Percentiles rank a stretch among this genome's conserved stretches.
phyloP scores from a whole-genome alignment of 2,888 invertebrate genomes.

The Osmoderma eremita region DNA sequence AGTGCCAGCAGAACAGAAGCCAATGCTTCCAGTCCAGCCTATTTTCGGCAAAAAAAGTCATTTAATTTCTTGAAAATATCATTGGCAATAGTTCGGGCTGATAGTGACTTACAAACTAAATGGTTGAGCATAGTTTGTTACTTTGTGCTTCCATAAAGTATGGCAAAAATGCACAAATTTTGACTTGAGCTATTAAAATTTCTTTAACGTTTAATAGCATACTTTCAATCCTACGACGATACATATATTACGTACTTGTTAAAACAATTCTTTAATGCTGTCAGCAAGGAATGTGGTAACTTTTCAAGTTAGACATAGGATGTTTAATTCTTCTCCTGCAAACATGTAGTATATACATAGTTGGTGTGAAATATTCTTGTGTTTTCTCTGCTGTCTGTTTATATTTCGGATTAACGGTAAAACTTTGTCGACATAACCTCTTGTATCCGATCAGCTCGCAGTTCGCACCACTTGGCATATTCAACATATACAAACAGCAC shows the following conservation, averaged over 20 bases:
- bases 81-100: slow-evolving; percentile 43
- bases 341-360: no score
- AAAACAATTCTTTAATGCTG: no score
- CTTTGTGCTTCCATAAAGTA: no score
- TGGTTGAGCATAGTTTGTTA: background rate
- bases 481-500: slow-evolving; percentile 28
- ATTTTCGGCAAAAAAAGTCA: slow-evolving; percentile 45
- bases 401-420: slow-evolving; percentile 20
- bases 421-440: slow-evolving; percentile 28
- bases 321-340: no score
- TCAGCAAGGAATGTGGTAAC: no score
- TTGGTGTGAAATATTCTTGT: background rate
- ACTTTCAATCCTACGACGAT: no score
- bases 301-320: no score
- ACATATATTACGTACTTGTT: no score
- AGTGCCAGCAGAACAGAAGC: slow-evolving; percentile 50
- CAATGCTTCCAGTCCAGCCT: slow-evolving; percentile 48
- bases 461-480: slow-evolving; percentile 31
- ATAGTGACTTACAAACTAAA: slow-evolving; percentile 2
- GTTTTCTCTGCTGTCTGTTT: slow-evolving; percentile 5
- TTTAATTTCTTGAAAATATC: slow-evolving; percentile 50
- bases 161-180: no score
- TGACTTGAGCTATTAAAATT: no score
- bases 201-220: no score
- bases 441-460: slow-evolving; percentile 27